Percentiles rank a stretch among this genome's conserved stretches.
Conservation (phyloP, 2,888 invertebrate genomes). For the Lysandra bellargus region DNA sequence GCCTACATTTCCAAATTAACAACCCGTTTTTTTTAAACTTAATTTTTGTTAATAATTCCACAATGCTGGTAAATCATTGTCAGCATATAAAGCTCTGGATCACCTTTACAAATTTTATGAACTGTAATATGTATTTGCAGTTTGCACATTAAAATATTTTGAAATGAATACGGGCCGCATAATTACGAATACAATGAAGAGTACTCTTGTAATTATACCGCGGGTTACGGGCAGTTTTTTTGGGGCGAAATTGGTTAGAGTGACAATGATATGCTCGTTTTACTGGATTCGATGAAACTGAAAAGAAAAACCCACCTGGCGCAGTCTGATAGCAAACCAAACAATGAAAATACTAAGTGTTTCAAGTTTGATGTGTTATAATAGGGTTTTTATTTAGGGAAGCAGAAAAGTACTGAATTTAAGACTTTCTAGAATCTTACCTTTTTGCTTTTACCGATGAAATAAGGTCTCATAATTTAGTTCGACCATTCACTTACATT, state of each 20-base stretch:
- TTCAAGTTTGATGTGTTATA: too few relatives aligned
- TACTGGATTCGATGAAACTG: background rate
- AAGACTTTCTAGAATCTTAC: too few relatives aligned
- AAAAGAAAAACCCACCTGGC: background rate
- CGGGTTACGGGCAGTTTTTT: background rate
- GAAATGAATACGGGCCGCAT: constrained; percentile 4
- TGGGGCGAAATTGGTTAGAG: background rate
- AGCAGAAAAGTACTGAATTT: too few relatives aligned
- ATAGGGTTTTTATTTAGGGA: too few relatives aligned
- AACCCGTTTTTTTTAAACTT: background rate
- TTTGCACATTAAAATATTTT: background rate
- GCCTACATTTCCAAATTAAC: background rate
- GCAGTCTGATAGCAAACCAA: background rate
- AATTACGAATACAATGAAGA: constrained; percentile 19
- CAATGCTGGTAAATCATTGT: background rate
- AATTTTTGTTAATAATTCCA: background rate
- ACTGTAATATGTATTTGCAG: background rate
- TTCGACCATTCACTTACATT: background rate
- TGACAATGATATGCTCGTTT: background rate
- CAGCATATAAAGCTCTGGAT: constrained; percentile 9
- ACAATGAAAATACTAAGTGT: background rate
- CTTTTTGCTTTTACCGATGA: too few relatives aligned
- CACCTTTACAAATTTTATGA: constrained; percentile 5
- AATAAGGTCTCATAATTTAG: too few relatives aligned
- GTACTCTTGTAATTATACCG: constrained; percentile 15